phyloP scores from a whole-genome alignment of 2,113 vertebrate species.

The Catharus bicknelli region DNA sequence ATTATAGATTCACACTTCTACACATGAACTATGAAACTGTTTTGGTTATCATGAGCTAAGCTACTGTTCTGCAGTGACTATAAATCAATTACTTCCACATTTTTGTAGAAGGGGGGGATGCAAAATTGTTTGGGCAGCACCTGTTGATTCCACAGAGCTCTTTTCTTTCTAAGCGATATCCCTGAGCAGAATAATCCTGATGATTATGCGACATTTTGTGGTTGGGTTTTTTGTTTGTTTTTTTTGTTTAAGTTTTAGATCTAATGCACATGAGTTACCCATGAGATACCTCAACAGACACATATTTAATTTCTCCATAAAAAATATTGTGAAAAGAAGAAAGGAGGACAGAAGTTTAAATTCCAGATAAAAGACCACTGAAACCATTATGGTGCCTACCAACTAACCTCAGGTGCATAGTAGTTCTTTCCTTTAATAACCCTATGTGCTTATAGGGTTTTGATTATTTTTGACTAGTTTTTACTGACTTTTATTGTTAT shows the following conservation, averaged over 20 bases:
- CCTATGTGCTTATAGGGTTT: too few relatives aligned
- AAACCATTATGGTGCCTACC: not conserved
- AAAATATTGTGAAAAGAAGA: not conserved
- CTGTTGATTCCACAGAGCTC: not conserved
- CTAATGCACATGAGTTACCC: not conserved
- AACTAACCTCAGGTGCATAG: not conserved
- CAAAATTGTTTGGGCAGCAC: not conserved
- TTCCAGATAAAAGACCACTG: not conserved
- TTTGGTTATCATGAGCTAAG: not conserved
- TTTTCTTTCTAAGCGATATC: not conserved
- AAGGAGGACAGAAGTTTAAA: not conserved
- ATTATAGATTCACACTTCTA: not conserved
- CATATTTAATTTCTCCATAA: not conserved
- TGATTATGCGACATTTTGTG: accelerated
- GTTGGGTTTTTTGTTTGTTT: too few relatives aligned
- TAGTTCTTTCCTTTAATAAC: not conserved
- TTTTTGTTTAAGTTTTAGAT: not conserved
- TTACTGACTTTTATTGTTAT: not conserved
- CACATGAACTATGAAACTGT: not conserved
- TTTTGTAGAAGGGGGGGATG: not conserved
- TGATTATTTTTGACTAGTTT: not conserved
- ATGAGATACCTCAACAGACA: not conserved
- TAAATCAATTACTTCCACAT: not conserved
- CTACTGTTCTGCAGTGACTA: not conserved
- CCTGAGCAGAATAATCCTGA: not conserved